Conservation (phyloP, 2,888 invertebrate species). For the Heliconius erato region DNA sequence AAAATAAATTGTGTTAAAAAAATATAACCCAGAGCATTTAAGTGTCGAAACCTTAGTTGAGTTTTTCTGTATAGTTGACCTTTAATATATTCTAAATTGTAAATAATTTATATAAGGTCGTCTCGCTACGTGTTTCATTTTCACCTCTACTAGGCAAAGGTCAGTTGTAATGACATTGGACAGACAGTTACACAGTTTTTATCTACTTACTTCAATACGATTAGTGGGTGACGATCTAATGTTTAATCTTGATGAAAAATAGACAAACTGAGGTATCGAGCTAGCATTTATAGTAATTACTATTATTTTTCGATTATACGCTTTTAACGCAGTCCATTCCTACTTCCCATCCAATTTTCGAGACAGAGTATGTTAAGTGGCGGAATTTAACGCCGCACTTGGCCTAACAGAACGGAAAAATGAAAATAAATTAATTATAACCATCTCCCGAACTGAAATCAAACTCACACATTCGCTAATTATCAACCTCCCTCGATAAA, state of each 20-base stretch:
- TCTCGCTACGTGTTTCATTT: background rate
- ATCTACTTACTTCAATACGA: background rate
- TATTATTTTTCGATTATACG: too few relatives aligned
- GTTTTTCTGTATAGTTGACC: too few relatives aligned
- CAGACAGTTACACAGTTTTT: too few relatives aligned
- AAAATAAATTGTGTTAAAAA: too few relatives aligned
- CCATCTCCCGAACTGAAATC: background rate
- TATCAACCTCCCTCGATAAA: background rate
- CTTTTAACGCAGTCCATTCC: background rate
- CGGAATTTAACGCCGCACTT: too few relatives aligned
- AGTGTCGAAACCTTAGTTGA: too few relatives aligned
- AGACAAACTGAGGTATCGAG: background rate
- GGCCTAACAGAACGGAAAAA: background rate
- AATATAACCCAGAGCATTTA: too few relatives aligned
- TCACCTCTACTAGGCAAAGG: background rate
- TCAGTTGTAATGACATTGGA: background rate
- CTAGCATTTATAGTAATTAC: too few relatives aligned
- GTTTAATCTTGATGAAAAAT: background rate
- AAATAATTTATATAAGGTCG: background rate
- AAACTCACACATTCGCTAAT: background rate
- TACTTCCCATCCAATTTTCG: background rate
- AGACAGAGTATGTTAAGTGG: background rate
- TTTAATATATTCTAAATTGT: background rate
- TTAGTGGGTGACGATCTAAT: background rate
- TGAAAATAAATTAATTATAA: background rate